These are phyloP conservation scores for Nephila pilipes DNA, from an alignment of 1,140 invertebrate genomes.

Conservation along the genomic window DNA sequence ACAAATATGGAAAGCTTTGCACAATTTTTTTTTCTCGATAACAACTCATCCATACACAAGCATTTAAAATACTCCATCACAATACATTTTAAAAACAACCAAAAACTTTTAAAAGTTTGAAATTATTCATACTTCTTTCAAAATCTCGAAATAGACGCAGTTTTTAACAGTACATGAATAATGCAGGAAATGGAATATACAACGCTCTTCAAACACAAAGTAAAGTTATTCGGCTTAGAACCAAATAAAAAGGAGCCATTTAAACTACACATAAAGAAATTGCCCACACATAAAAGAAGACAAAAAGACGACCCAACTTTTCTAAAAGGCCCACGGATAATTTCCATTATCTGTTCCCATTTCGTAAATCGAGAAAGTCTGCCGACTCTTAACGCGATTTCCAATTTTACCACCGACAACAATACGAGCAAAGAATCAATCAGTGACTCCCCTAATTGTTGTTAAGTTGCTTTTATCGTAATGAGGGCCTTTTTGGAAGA, in stretches of 20 bases:
- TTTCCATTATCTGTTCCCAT: conserved; percentile 26
- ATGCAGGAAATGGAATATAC: too few relatives aligned
- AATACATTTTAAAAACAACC: too few relatives aligned
- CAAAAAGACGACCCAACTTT: background rate
- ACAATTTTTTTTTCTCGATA: too few relatives aligned
- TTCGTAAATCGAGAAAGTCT: background rate
- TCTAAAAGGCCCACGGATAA: background rate
- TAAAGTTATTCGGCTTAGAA: background rate
- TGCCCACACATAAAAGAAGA: background rate
- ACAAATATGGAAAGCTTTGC: too few relatives aligned
- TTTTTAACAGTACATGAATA: too few relatives aligned
- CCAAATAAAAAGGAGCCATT: background rate
- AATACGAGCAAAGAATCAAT: background rate
- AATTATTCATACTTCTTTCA: too few relatives aligned
- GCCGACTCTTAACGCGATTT: background rate
- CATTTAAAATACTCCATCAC: too few relatives aligned
- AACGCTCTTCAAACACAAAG: background rate
- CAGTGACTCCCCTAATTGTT: conserved; percentile 23
- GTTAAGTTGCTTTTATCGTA: conserved; percentile 39
- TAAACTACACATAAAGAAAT: background rate
- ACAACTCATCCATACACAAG: too few relatives aligned
- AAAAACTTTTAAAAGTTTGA: too few relatives aligned
- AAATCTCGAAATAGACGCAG: too few relatives aligned
- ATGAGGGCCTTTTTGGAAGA: background rate
- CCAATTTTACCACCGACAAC: conserved; percentile 36